Percentiles rank a stretch among this genome's conserved stretches.
These are phyloP conservation scores for Sitta carolinensis DNA, from an alignment of 2,797 vertebrate genomes.

Conservation along the genomic window DNA sequence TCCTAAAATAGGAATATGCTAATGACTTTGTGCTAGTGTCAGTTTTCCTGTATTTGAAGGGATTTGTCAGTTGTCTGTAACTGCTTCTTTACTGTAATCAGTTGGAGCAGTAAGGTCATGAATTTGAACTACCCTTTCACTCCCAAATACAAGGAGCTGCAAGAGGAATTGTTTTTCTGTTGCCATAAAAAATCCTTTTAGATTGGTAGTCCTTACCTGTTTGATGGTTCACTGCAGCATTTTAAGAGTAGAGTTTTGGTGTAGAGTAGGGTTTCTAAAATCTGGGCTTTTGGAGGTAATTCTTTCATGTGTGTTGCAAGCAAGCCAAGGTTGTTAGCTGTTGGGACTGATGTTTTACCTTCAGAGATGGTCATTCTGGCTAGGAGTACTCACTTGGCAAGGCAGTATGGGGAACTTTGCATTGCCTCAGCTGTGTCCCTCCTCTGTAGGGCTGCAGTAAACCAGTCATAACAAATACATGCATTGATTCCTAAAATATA, in stretches of 20 bases:
- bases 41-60: slow-evolving; percentile 17
- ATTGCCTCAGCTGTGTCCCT: neutral
- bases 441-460: neutral
- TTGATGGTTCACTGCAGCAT: neutral
- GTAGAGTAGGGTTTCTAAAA: neutral
- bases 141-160: slow-evolving; percentile 31
- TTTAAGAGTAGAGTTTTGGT: neutral
- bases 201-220: neutral
- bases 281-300: neutral
- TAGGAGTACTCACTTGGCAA: neutral
- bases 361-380: neutral
- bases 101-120: slow-evolving; percentile 57
- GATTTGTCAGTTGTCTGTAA: slow-evolving; percentile 16
- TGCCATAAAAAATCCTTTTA: neutral
- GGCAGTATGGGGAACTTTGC: neutral
- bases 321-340: neutral
- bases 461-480: neutral
- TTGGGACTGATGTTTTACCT: neutral
- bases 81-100: slow-evolving; percentile 41
- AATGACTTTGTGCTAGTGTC: neutral
- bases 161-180: neutral
- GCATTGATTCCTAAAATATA: neutral
- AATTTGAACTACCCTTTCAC: slow-evolving; percentile 72
- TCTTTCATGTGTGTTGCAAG: neutral
- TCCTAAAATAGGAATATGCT: slow-evolving; percentile 4